Percentiles rank a stretch among this genome's conserved stretches.
Conservation (phyloP, 2,113 vertebrate genomes). For the Gobiocypris rarus region DNA sequence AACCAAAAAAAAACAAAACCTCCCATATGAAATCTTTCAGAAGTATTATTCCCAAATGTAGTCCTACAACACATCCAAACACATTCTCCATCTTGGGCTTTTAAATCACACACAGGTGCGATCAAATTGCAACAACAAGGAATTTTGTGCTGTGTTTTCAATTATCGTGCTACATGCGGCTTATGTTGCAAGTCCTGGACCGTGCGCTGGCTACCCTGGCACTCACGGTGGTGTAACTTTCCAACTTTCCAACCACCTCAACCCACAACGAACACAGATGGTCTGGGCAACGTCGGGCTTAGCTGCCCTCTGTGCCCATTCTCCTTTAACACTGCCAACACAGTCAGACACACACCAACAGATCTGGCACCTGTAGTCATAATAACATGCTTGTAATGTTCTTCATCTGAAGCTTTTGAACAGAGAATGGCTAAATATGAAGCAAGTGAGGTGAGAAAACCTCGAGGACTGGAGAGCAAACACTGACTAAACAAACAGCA, state of each 20-base stretch:
- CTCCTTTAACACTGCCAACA: conserved; percentile 30
- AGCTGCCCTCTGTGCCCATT: conserved; percentile 26
- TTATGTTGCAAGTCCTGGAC: conserved; percentile 41
- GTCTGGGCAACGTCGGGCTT: conserved; percentile 27
- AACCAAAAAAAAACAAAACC: conserved; percentile 48
- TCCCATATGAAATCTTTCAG: not conserved
- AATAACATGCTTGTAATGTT: conserved; percentile 53
- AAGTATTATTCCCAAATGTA: not conserved
- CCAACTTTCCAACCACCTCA: conserved; percentile 45
- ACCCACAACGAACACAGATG: conserved; percentile 43
- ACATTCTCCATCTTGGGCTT: not conserved
- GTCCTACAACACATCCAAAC: conserved; percentile 27
- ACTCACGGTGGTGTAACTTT: conserved; percentile 39
- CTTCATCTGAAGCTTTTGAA: conserved; percentile 45
- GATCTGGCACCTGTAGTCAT: conserved; percentile 58
- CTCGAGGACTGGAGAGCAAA: conserved; percentile 33
- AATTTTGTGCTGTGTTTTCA: conserved; percentile 30
- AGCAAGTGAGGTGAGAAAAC: conserved; percentile 9
- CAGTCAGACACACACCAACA: conserved; percentile 31
- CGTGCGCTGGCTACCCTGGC: conserved; percentile 32
- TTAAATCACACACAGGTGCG: conserved; percentile 23
- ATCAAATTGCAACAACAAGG: not conserved
- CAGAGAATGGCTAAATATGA: conserved; percentile 1
- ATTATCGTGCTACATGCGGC: conserved; percentile 15
- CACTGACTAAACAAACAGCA: conserved; percentile 1